These are phyloP conservation scores for Limosa lapponica DNA, from an alignment of 2,797 vertebrate species.

Conservation along the genomic window DNA sequence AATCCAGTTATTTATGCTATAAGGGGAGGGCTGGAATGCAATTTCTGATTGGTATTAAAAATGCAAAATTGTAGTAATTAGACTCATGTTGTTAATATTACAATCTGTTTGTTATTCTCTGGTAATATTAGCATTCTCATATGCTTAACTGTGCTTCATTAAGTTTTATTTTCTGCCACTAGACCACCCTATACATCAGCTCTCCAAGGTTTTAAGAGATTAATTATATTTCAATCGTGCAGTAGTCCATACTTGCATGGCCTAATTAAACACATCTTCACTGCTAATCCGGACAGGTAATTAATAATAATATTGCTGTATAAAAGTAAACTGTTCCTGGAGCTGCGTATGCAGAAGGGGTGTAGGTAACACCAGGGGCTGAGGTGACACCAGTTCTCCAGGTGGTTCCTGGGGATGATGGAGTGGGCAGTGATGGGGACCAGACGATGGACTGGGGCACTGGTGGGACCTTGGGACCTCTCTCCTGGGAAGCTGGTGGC, in stretches of 20 bases:
- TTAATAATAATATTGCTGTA: slow-evolving; percentile 50
- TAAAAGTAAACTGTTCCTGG: background rate
- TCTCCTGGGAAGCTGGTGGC: background rate
- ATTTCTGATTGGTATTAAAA: slow-evolving; percentile 46
- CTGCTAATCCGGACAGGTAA: slow-evolving; percentile 39
- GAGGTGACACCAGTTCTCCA: background rate
- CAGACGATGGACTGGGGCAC: background rate
- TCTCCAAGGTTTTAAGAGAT: slow-evolving; percentile 7
- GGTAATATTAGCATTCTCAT: slow-evolving; percentile 33
- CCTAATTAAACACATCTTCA: slow-evolving; percentile 29
- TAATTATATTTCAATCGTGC: slow-evolving; percentile 52
- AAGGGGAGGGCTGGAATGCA: background rate
- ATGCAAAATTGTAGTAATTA: slow-evolving; percentile 36
- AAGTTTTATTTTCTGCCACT: slow-evolving; percentile 54
- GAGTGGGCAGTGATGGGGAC: background rate
- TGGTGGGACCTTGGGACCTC: background rate
- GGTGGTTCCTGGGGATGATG: background rate
- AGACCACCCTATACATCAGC: background rate
- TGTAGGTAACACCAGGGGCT: background rate
- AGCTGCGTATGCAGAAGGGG: background rate
- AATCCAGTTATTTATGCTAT: background rate
- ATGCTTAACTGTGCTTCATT: slow-evolving; percentile 37
- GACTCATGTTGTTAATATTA: slow-evolving; percentile 35
- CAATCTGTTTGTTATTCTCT: slow-evolving; percentile 54
- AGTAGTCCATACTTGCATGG: background rate